Conservation (phyloP, 2,888 invertebrate species). For the Eupithecia subumbrata region DNA sequence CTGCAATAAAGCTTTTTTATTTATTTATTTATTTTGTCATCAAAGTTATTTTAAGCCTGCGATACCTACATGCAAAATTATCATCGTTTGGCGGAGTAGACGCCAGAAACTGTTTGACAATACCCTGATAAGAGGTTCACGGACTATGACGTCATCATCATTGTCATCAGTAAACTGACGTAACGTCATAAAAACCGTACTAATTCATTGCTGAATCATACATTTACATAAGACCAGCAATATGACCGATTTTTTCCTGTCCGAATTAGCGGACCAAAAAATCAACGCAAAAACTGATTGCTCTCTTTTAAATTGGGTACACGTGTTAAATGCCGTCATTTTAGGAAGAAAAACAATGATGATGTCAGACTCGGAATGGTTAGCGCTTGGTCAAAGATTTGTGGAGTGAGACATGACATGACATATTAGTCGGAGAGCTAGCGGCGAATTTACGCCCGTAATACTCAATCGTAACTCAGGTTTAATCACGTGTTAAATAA, state of each 20-base stretch:
- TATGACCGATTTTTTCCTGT: conserved; percentile 49
- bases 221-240: conserved; percentile 31
- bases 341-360: conserved; percentile 65
- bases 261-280: conserved; percentile 54
- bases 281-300: conserved; percentile 52
- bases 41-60: not conserved
- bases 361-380: conserved; percentile 66
- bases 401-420: conserved; percentile 15
- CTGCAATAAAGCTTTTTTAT: too few species aligned
- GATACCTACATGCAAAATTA: not conserved
- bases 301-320: conserved; percentile 70
- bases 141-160: conserved; percentile 28
- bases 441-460: not conserved
- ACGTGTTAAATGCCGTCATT: conserved; percentile 71
- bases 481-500: too few species aligned
- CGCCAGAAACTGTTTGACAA: not conserved
- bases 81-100: not conserved
- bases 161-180: conserved; percentile 29
- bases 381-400: conserved; percentile 45
- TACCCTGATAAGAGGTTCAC: conserved; percentile 11
- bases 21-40: not conserved
- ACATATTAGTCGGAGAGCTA: conserved; percentile 1
- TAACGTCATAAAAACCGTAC: conserved; percentile 35
- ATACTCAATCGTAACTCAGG: not conserved
- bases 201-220: conserved; percentile 51